phyloP scores from a whole-genome alignment of 2,113 vertebrate species.

The Isichthys henryi region DNA sequence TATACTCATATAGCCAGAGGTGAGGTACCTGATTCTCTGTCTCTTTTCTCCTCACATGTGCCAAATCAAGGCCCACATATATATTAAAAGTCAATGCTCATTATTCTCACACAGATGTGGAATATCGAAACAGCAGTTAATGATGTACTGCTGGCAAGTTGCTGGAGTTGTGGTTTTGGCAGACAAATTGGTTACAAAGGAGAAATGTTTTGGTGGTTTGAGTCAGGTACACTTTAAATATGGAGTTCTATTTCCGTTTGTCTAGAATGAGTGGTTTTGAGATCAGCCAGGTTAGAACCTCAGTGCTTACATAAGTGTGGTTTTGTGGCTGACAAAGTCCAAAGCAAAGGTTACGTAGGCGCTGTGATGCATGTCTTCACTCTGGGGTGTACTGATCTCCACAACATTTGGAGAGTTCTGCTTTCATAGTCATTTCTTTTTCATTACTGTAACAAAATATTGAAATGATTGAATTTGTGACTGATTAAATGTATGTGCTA shows the following conservation, averaged over 20 bases:
- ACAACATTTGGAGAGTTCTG: neutral
- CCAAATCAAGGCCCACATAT: neutral
- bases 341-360: neutral
- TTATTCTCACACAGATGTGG: neutral
- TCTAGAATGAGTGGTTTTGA: neutral
- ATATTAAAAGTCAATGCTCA: neutral
- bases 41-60: neutral
- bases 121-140: neutral
- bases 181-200: slow-evolving; percentile 6
- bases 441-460: neutral
- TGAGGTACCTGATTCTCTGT: neutral
- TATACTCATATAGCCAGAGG: neutral
- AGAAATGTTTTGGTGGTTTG: neutral
- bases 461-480: neutral
- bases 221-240: neutral
- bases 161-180: slow-evolving; percentile 6
- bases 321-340: neutral
- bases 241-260: neutral
- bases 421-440: neutral
- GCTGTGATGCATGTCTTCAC: neutral
- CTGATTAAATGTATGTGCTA: neutral
- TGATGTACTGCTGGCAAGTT: neutral
- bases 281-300: neutral
- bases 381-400: neutral
- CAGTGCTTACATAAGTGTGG: neutral